phyloP scores from a whole-genome alignment of 1,140 invertebrate species.

The Bombus vancouverensis region DNA sequence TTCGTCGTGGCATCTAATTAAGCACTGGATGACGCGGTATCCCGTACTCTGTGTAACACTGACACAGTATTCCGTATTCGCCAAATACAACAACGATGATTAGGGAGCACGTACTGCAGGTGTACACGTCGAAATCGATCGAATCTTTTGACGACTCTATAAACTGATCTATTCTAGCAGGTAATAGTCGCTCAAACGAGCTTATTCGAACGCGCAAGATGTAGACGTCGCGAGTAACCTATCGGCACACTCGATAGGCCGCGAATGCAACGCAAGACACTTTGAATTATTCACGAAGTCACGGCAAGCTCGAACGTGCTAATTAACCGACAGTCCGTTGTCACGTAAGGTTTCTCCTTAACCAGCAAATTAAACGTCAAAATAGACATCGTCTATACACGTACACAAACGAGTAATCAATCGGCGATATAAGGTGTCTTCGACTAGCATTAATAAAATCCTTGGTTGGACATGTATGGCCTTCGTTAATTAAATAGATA shows the following conservation, averaged over 20 bases:
- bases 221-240: slow-evolving; percentile 11
- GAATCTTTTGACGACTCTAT: background rate
- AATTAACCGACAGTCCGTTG: slow-evolving; percentile 64
- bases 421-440: background rate
- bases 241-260: slow-evolving; percentile 38
- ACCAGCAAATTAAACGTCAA: slow-evolving; percentile 37
- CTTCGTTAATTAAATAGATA: background rate
- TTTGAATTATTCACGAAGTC: slow-evolving; percentile 62
- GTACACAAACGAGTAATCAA: background rate
- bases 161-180: background rate
- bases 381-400: slow-evolving; percentile 12
- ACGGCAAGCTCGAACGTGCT: slow-evolving; percentile 57
- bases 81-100: background rate
- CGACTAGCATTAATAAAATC: background rate
- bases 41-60: no score
- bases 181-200: background rate
- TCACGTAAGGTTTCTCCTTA: slow-evolving; percentile 65
- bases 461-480: background rate
- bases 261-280: slow-evolving; percentile 48
- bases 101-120: background rate
- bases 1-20: background rate
- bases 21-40: no score
- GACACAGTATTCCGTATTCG: background rate
- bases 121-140: background rate
- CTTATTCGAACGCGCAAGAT: background rate